These are phyloP conservation scores for Leuciscus waleckii DNA, from an alignment of 2,797 vertebrate genomes.

Conservation along the genomic window DNA sequence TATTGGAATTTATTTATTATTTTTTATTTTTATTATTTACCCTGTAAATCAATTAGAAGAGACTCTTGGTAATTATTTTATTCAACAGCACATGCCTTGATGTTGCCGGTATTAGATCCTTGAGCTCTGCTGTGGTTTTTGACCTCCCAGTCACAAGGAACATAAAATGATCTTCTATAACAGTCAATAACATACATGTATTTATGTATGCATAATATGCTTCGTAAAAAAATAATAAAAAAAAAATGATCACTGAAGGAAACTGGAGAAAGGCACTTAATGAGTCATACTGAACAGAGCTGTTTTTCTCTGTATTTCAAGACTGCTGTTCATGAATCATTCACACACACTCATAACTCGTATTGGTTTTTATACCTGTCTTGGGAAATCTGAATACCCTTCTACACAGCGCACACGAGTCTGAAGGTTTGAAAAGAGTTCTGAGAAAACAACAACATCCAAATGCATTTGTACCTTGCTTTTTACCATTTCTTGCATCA, in stretches of 20 bases:
- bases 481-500: slow-evolving; percentile 37
- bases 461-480: slow-evolving; percentile 14
- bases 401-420: neutral
- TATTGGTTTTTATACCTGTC: slow-evolving; percentile 29
- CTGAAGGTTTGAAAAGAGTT: slow-evolving; percentile 15
- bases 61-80: slow-evolving; percentile 16
- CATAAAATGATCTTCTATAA: slow-evolving; percentile 25
- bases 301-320: slow-evolving; percentile 5
- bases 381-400: slow-evolving; percentile 31
- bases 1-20: too few relatives aligned
- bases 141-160: slow-evolving; percentile 30
- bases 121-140: slow-evolving; percentile 41
- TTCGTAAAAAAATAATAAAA: neutral
- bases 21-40: too few relatives aligned
- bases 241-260: neutral
- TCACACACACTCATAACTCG: slow-evolving; percentile 6
- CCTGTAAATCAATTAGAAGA: slow-evolving; percentile 8
- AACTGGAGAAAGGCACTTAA: neutral
- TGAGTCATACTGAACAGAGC: neutral
- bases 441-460: slow-evolving; percentile 19
- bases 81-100: slow-evolving; percentile 21
- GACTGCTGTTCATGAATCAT: slow-evolving; percentile 43
- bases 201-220: neutral
- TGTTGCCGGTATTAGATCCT: slow-evolving; percentile 14
- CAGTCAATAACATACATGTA: too few relatives aligned